phyloP scores from a whole-genome alignment of 2,797 vertebrate genomes.

The Microtus agrestis region DNA sequence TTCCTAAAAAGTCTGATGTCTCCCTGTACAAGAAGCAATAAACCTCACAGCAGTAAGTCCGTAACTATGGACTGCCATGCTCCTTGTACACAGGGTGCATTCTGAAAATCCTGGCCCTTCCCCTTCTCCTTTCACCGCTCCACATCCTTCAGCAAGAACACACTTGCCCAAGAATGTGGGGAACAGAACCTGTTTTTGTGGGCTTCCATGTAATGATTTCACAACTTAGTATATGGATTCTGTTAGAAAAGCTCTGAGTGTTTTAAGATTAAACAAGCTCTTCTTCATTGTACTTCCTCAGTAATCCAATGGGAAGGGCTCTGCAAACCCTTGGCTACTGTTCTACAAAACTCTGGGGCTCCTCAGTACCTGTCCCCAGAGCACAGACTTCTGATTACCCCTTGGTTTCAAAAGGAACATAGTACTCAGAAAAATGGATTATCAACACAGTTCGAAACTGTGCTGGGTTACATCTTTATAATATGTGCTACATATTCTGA shows the following conservation, averaged over 20 bases:
- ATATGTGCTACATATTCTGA: neutral
- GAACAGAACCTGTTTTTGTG: constrained; percentile 33
- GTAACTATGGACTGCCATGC: neutral
- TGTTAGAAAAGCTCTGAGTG: constrained; percentile 10
- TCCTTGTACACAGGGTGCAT: neutral
- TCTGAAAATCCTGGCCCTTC: neutral
- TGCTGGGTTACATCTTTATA: neutral
- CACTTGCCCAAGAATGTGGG: constrained; percentile 54
- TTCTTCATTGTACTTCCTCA: neutral
- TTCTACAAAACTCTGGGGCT: neutral
- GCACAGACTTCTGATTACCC: neutral
- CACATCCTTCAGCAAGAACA: neutral
- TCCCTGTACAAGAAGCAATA: neutral
- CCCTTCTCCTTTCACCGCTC: neutral
- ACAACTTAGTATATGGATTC: neutral
- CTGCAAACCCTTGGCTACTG: accelerated
- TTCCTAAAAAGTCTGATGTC: neutral
- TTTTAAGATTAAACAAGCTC: neutral
- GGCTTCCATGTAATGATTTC: neutral
- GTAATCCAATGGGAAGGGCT: neutral
- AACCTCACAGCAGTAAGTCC: neutral
- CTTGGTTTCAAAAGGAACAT: neutral
- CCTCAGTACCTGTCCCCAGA: neutral
- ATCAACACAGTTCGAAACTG: neutral
- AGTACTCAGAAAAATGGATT: neutral